These are phyloP conservation scores for Chloroclysta siterata DNA, from an alignment of 2,888 invertebrate species.

Conservation along the genomic window DNA sequence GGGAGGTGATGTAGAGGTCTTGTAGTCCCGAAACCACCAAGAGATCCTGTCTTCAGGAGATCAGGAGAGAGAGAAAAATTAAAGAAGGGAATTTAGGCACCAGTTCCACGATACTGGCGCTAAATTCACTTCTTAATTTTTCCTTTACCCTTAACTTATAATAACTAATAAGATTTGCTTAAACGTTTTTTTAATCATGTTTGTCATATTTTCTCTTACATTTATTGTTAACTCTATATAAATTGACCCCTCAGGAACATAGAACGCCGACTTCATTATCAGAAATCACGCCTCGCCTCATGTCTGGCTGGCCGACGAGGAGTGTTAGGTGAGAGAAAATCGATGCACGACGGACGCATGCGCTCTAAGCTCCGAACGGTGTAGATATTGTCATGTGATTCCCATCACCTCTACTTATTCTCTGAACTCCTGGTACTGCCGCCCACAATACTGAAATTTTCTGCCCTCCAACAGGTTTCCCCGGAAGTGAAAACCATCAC, in stretches of 20 bases:
- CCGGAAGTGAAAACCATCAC: slow-evolving; percentile 67
- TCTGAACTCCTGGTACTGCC: slow-evolving; percentile 70
- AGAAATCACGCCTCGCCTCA: neutral
- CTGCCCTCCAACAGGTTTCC: slow-evolving; percentile 76
- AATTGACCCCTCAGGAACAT: neutral
- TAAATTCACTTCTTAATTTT: no score
- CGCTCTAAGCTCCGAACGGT: slow-evolving; percentile 44
- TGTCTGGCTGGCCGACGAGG: neutral
- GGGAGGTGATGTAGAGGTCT: no score
- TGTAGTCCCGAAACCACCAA: no score
- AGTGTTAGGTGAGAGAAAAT: neutral
- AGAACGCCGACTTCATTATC: neutral
- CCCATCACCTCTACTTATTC: slow-evolving; percentile 42
- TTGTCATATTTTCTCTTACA: neutral
- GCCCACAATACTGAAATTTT: slow-evolving; percentile 82
- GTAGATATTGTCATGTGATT: slow-evolving; percentile 22
- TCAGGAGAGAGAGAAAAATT: no score
- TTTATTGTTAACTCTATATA: neutral
- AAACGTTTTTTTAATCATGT: no score
- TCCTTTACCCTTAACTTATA: no score
- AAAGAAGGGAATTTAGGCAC: no score
- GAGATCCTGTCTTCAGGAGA: no score
- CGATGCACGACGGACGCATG: slow-evolving; percentile 65
- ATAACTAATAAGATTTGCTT: no score
- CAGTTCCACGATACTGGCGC: no score